These are phyloP conservation scores for Percina caprodes DNA, from an alignment of 2,113 vertebrate species.

Conservation along the genomic window DNA sequence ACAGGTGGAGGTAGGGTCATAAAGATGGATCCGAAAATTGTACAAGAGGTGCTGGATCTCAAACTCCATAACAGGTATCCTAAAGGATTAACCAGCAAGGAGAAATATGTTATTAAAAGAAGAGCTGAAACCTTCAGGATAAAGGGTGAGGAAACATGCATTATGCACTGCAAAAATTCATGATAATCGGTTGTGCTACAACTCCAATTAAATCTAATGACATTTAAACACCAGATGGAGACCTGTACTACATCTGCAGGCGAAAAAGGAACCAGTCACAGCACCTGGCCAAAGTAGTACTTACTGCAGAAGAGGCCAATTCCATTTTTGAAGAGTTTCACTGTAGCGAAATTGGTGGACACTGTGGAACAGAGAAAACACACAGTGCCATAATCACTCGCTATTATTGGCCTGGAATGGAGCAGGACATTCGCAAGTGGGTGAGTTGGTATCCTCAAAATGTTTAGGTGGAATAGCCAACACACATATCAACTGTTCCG, in stretches of 20 bases:
- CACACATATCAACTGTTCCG: neutral
- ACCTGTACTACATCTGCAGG: neutral
- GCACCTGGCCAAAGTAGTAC: neutral
- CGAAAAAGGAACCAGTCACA: neutral
- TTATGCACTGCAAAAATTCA: neutral
- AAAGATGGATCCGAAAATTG: too few species aligned
- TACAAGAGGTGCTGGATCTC: neutral
- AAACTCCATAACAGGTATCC: neutral
- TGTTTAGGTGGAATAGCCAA: neutral
- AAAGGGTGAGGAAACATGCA: neutral
- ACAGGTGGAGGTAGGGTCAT: neutral
- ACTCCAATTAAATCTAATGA: neutral
- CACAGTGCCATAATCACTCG: too few species aligned
- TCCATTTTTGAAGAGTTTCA: too few species aligned
- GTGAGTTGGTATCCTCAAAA: constrained; percentile 3
- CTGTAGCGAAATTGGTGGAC: too few species aligned
- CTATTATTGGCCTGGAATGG: neutral
- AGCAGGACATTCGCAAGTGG: neutral
- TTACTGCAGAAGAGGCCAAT: neutral
- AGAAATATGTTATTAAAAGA: neutral
- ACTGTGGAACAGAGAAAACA: too few species aligned
- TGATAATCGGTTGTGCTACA: neutral
- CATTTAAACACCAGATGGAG: neutral
- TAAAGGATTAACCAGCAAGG: neutral
- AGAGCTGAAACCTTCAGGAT: neutral